These are phyloP conservation scores for Meiosimyza platycephala DNA, from an alignment of 2,888 invertebrate species.

Conservation along the genomic window DNA sequence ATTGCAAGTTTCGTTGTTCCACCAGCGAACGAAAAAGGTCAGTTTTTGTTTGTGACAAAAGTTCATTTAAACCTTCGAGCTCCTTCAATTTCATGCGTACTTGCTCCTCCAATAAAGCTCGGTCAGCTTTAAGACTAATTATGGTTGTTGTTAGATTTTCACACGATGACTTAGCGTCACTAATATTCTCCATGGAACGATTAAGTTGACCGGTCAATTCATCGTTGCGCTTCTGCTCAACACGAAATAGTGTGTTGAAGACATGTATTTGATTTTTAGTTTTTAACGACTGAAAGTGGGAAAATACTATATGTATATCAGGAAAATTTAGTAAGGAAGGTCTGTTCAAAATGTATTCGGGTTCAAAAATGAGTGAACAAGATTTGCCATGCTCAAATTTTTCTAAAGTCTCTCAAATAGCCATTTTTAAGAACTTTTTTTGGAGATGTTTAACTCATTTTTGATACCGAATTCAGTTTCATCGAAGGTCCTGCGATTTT, in stretches of 20 bases:
- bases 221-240: slow-evolving; percentile 59
- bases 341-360: neutral
- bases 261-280: slow-evolving; percentile 57
- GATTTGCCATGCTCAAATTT: too few species aligned
- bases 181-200: slow-evolving; percentile 48
- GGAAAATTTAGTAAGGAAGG: neutral
- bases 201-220: slow-evolving; percentile 56
- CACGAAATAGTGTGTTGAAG: slow-evolving; percentile 54
- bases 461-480: too few species aligned
- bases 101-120: slow-evolving; percentile 47
- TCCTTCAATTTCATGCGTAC: slow-evolving; percentile 43
- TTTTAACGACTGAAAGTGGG: slow-evolving; percentile 49
- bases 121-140: slow-evolving; percentile 50
- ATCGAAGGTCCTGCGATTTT: too few species aligned
- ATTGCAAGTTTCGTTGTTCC: slow-evolving; percentile 51
- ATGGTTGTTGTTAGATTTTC: slow-evolving; percentile 51
- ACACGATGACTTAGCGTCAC: slow-evolving; percentile 49
- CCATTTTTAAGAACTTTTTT: too few species aligned
- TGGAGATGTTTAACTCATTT: too few species aligned
- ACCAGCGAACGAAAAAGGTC: slow-evolving; percentile 51
- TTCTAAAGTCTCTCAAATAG: too few species aligned
- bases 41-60: slow-evolving; percentile 48
- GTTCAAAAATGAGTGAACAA: neutral
- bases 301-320: too few species aligned
- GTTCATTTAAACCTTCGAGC: slow-evolving; percentile 46